A percentile compares a stretch with the other conserved stretches of the same genome.
These are phyloP conservation scores for Scomber scombrus DNA, from an alignment of 2,113 vertebrate genomes.

Conservation along the genomic window DNA sequence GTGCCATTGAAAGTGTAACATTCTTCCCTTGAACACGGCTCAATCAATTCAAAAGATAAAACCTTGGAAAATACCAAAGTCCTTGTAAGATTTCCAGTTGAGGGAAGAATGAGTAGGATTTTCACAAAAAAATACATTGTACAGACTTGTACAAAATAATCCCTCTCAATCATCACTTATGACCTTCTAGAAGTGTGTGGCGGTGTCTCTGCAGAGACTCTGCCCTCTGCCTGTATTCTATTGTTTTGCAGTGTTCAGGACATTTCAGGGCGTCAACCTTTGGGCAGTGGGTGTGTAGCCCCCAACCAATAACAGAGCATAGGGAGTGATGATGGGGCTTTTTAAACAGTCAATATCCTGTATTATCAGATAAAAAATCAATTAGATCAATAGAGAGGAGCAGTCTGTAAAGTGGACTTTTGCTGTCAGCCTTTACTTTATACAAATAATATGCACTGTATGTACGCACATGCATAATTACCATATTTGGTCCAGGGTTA, in stretches of 20 bases:
- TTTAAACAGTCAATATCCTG: slow-evolving; percentile 13
- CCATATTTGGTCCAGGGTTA: slow-evolving; percentile 49
- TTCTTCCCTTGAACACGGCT: slow-evolving; percentile 23
- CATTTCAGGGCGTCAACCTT: too few species aligned
- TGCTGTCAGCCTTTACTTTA: slow-evolving; percentile 10
- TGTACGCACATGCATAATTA: slow-evolving; percentile 23
- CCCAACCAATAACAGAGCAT: too few species aligned
- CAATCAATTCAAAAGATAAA: slow-evolving; percentile 42
- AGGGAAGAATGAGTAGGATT: background rate
- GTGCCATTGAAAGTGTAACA: slow-evolving; percentile 44
- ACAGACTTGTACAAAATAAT: too few species aligned
- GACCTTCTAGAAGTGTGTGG: too few species aligned
- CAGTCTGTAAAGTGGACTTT: slow-evolving; percentile 26
- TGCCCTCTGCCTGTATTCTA: too few species aligned
- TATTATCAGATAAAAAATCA: slow-evolving; percentile 31
- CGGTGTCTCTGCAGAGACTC: too few species aligned
- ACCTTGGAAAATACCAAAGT: slow-evolving; percentile 33
- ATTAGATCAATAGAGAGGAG: slow-evolving; percentile 16
- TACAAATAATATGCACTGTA: slow-evolving; percentile 40
- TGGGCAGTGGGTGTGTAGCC: too few species aligned
- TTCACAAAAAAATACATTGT: too few species aligned
- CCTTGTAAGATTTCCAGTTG: slow-evolving; percentile 33
- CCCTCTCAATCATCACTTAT: too few species aligned
- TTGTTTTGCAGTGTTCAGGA: too few species aligned
- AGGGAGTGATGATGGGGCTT: too few species aligned